Conservation (phyloP, 2,113 vertebrate species). For the Pao palembangensis region DNA sequence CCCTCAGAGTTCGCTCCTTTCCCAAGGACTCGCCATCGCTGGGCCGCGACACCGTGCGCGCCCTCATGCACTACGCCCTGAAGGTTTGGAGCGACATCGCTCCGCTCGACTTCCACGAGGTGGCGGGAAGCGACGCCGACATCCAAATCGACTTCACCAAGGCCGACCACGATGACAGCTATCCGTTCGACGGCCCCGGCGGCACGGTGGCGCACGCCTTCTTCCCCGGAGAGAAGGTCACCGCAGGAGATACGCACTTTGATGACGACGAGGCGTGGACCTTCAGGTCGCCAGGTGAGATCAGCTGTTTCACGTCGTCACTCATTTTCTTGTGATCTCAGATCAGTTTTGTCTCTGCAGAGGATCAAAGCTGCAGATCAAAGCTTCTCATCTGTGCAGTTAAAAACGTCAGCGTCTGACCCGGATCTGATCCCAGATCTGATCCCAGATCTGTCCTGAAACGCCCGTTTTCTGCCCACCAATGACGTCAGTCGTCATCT, state of each 20-base stretch:
- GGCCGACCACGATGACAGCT: conserved; percentile 87
- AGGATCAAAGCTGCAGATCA: background rate
- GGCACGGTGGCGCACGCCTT: conserved; percentile 92
- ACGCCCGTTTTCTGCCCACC: no score
- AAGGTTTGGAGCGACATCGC: conserved; percentile 97
- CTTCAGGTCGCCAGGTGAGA: conserved; percentile 88
- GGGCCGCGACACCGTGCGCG: conserved; percentile 89
- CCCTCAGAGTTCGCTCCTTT: conserved; percentile 87
- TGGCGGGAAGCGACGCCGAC: conserved; percentile 86
- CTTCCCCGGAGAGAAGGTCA: conserved; percentile 86
- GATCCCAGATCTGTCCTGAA: no score
- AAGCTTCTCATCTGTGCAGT: no score
- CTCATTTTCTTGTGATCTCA: no score
- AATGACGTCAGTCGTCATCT: no score
- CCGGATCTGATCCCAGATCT: no score
- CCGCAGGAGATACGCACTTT: conserved; percentile 91
- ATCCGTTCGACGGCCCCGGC: conserved; percentile 93
- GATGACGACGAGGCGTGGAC: conserved; percentile 95
- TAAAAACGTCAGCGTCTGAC: no score
- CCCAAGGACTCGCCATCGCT: conserved; percentile 83
- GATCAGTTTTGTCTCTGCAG: background rate
- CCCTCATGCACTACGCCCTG: conserved; percentile 93
- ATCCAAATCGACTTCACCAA: conserved; percentile 97
- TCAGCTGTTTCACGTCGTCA: background rate
- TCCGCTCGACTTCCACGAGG: conserved; percentile 93